A percentile compares a stretch with the other conserved stretches of the same genome.
phyloP scores from a whole-genome alignment of 1,140 invertebrate species.

The Drosophila setifemur region DNA sequence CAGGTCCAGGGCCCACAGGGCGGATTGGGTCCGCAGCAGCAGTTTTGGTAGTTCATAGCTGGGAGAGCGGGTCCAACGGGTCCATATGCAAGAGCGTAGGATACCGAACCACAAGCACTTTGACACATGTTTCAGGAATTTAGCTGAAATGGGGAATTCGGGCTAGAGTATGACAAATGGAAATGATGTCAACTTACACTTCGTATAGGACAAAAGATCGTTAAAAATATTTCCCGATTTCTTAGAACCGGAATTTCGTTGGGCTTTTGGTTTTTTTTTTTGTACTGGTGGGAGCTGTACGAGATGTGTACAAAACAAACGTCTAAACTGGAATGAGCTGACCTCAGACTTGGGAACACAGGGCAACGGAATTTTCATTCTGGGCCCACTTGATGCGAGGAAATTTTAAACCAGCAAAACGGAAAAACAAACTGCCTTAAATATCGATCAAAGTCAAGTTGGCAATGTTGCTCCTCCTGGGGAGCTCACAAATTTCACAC shows the following conservation, averaged over 20 bases:
- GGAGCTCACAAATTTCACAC: slow-evolving; percentile 67
- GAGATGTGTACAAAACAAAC: slow-evolving; percentile 22
- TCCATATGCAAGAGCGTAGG: slow-evolving; percentile 56
- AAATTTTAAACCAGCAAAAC: slow-evolving; percentile 10
- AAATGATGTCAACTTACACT: slow-evolving; percentile 6
- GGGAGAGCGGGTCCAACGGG: slow-evolving; percentile 63
- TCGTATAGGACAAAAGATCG: background rate
- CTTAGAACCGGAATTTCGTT: slow-evolving; percentile 32
- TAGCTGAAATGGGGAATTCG: background rate
- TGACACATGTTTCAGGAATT: slow-evolving; percentile 15
- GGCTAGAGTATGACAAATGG: background rate
- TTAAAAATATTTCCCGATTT: background rate
- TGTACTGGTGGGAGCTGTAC: background rate
- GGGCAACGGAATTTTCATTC: background rate
- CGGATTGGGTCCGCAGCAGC: slow-evolving; percentile 58
- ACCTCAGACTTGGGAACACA: background rate
- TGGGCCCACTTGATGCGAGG: slow-evolving; percentile 41
- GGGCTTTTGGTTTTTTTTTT: slow-evolving; percentile 14
- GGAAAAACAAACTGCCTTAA: slow-evolving; percentile 25
- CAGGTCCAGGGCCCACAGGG: slow-evolving; percentile 70
- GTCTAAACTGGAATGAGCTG: slow-evolving; percentile 30
- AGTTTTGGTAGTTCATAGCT: slow-evolving; percentile 60
- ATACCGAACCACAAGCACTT: slow-evolving; percentile 53
- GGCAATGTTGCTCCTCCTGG: slow-evolving; percentile 10
- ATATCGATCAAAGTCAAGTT: slow-evolving; percentile 54